phyloP scores from a whole-genome alignment of 2,797 vertebrate genomes.

The Tenualosa thibaudeaui region DNA sequence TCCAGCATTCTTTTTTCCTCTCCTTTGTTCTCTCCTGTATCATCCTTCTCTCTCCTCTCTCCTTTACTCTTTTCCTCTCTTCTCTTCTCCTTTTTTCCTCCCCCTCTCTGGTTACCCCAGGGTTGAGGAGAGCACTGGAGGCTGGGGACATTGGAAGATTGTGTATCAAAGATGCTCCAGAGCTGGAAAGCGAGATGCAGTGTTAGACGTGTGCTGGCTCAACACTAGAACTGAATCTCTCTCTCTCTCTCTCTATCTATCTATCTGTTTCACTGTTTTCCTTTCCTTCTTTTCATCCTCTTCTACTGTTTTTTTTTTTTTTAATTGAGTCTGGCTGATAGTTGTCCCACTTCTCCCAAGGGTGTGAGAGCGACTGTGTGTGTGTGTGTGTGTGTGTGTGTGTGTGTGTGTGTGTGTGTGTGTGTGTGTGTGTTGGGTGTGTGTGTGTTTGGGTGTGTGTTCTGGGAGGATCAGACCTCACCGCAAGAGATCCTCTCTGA shows the following conservation, averaged over 20 bases:
- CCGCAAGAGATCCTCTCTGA: constrained; percentile 12
- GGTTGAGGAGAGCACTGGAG: neutral
- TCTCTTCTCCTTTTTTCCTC: too few species aligned
- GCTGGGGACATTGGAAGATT: neutral
- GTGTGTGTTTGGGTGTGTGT: neutral
- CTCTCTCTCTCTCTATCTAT: neutral
- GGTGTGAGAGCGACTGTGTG: neutral
- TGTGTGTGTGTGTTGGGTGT: neutral
- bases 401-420: neutral
- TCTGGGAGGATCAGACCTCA: constrained; percentile 7
- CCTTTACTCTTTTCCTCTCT: too few species aligned
- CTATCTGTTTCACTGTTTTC: neutral
- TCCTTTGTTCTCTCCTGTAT: too few species aligned
- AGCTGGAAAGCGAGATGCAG: neutral
- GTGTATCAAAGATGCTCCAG: neutral
- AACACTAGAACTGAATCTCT: neutral
- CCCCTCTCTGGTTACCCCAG: neutral
- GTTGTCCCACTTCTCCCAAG: constrained; percentile 11
- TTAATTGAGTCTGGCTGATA: constrained; percentile 1
- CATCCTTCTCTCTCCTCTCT: too few species aligned
- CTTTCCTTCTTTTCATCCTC: neutral
- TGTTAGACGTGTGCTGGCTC: neutral
- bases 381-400: neutral
- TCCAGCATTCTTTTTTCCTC: too few species aligned
- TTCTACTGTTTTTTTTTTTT: neutral